These are phyloP conservation scores for Myrmophylax atrothorax DNA, from an alignment of 2,113 vertebrate genomes.

Conservation along the genomic window DNA sequence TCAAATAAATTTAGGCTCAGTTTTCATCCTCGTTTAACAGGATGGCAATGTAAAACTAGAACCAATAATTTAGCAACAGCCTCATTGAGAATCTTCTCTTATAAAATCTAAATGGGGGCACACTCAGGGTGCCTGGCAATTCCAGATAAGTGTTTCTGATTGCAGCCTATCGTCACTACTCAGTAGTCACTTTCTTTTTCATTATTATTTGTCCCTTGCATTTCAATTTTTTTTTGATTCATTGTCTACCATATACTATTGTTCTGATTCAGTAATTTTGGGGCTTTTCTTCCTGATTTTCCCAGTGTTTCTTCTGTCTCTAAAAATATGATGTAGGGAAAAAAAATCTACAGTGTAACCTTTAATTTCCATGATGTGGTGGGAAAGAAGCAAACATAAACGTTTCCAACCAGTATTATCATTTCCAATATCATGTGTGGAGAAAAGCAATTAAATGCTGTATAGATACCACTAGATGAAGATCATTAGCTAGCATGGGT, in stretches of 20 bases:
- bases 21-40: background rate
- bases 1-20: background rate
- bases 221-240: background rate
- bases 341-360: background rate
- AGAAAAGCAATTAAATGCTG: background rate
- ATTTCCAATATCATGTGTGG: background rate
- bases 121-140: background rate
- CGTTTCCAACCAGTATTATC: background rate
- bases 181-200: background rate
- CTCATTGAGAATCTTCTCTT: background rate
- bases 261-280: background rate
- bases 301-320: background rate
- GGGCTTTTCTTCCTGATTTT: background rate
- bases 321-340: background rate
- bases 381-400: background rate
- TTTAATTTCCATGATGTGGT: background rate
- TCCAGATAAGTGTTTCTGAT: slow-evolving; percentile 26
- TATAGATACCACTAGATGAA: background rate
- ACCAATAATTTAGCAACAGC: background rate
- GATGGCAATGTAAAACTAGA: background rate
- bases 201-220: background rate
- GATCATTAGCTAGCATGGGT: background rate
- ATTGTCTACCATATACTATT: background rate
- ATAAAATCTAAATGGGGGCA: background rate
- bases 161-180: background rate